These are phyloP conservation scores for Lucilia sericata DNA, from an alignment of 1,140 invertebrate species.

Conservation along the genomic window DNA sequence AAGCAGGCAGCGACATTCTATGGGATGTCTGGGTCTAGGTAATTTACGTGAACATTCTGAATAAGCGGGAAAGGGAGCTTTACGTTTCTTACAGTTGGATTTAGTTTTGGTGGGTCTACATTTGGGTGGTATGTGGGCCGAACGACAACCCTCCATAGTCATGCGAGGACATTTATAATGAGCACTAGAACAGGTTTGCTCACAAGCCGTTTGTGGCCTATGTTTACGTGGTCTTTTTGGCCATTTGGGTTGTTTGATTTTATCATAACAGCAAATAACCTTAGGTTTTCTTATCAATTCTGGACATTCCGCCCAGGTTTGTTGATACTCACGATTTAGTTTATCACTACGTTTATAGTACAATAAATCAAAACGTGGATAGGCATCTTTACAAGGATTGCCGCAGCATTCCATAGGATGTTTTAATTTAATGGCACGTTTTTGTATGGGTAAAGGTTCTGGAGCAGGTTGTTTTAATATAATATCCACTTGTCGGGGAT, in stretches of 20 bases:
- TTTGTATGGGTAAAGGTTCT: not conserved
- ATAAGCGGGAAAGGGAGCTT: constrained; percentile 50
- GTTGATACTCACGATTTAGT: constrained; percentile 37
- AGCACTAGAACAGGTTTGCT: not conserved
- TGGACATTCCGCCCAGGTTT: constrained; percentile 53
- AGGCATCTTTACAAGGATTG: constrained; percentile 36
- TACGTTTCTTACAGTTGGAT: constrained; percentile 48
- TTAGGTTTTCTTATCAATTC: constrained; percentile 45
- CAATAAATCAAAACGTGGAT: constrained; percentile 52
- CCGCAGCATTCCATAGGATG: constrained; percentile 44
- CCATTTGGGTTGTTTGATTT: constrained; percentile 38
- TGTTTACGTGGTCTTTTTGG: not conserved
- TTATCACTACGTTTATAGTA: constrained; percentile 51
- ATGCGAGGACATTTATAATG: constrained; percentile 36
- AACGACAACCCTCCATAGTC: constrained; percentile 45
- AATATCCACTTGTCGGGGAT: not conserved
- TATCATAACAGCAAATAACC: constrained; percentile 40
- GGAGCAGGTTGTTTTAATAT: not conserved
- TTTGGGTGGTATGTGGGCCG: constrained; percentile 44
- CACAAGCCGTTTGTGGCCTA: not conserved
- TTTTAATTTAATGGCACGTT: not conserved
- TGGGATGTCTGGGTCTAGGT: not conserved
- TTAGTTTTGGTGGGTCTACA: constrained; percentile 40
- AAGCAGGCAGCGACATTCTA: constrained; percentile 48
- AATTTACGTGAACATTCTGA: constrained; percentile 50